Conservation (phyloP, 2,797 vertebrate genomes). For the Pseudochirops cupreus region DNA sequence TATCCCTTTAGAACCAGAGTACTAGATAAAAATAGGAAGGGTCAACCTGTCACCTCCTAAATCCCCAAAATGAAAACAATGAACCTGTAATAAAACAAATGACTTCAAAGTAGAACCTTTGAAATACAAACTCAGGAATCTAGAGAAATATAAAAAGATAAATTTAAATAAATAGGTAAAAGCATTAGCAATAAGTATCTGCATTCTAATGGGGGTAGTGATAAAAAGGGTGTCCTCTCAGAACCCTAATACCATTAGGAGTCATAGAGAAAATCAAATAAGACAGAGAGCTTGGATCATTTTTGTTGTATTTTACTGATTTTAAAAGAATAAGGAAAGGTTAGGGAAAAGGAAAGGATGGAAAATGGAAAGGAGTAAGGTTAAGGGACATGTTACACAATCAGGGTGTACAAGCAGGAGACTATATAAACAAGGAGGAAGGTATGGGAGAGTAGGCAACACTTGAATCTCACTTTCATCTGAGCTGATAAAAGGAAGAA, state of each 20-base stretch:
- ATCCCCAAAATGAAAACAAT: not conserved
- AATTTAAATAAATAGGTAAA: not conserved
- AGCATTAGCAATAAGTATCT: not conserved
- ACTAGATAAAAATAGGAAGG: not conserved
- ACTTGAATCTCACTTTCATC: not conserved
- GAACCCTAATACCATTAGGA: not conserved
- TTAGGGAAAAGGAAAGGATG: conserved; percentile 41
- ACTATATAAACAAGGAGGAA: not conserved
- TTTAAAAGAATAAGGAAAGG: conserved; percentile 3
- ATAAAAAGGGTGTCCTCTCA: not conserved
- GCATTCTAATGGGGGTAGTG: not conserved
- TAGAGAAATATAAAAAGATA: not conserved
- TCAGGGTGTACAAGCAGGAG: not conserved
- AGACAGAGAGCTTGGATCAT: not conserved
- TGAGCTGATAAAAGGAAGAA: not conserved
- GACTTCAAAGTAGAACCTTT: not conserved
- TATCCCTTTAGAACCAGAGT: not conserved
- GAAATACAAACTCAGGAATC: not conserved
- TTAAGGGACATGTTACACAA: not conserved
- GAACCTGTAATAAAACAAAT: not conserved
- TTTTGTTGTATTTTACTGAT: not conserved
- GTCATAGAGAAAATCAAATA: not conserved
- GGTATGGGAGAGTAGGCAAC: not conserved
- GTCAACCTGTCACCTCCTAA: not conserved
- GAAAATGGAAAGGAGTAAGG: not conserved